Conservation (phyloP, 2,113 vertebrate species). For the Aptenodytes patagonicus region DNA sequence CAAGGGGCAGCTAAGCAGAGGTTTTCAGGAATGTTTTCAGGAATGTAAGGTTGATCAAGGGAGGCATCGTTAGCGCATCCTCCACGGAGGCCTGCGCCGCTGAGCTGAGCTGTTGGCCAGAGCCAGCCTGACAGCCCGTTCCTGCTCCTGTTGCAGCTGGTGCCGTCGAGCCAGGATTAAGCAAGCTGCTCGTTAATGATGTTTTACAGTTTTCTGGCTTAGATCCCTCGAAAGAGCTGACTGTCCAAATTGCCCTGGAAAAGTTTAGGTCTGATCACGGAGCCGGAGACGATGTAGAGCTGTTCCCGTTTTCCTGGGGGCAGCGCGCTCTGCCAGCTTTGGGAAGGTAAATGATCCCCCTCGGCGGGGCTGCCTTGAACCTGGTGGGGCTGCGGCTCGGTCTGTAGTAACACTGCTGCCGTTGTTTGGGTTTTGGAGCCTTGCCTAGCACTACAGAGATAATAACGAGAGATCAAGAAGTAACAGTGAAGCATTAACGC, state of each 20-base stretch:
- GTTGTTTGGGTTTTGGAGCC: constrained; percentile 26
- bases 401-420: not conserved
- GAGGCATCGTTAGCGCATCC: not conserved
- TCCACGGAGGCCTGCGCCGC: accelerated
- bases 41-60: not conserved
- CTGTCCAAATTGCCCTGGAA: not conserved
- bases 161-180: not conserved
- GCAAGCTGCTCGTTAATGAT: not conserved
- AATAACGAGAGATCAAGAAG: constrained; percentile 5
- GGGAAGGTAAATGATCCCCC: not conserved
- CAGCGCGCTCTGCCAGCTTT: accelerated
- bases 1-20: not conserved
- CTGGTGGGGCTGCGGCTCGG: not conserved
- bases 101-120: not conserved
- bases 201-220: not conserved
- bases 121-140: not conserved
- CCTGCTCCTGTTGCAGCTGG: not conserved
- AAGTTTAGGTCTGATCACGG: not conserved
- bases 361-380: not conserved
- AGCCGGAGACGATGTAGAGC: not conserved
- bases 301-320: not conserved
- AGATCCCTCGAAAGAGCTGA: not conserved
- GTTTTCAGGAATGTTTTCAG: not conserved
- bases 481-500: not conserved
- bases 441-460: not conserved